A percentile compares a stretch with the other conserved stretches of the same genome.
Conservation (phyloP, 64 coral and sea anemone genomes). For the Cladopsammia gracilis region DNA sequence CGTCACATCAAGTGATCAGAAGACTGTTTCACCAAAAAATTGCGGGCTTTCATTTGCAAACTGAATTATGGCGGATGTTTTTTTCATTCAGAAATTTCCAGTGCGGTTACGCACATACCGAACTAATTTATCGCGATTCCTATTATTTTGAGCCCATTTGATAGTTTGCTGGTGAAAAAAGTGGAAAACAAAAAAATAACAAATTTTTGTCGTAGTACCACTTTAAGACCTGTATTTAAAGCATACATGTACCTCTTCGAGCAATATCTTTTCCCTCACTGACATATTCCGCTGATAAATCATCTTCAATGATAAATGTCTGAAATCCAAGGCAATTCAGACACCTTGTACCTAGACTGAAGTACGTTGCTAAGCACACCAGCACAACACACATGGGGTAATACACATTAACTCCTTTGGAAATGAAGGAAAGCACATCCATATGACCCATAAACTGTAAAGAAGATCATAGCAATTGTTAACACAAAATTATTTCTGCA, state of each 20-base stretch:
- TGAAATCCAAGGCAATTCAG: conserved; percentile 97
- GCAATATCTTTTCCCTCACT: conserved; percentile 96
- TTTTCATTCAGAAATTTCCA: no score
- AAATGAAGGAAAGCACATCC: conserved; percentile 96
- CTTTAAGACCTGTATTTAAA: not conserved
- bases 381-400: conserved; percentile 97
- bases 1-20: no score
- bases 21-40: no score
- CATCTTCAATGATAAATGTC: conserved; percentile 98
- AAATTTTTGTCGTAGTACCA: no score
- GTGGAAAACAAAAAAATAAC: no score
- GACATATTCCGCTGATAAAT: conserved; percentile 94
- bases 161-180: no score
- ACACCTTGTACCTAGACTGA: conserved; percentile 96
- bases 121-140: no score
- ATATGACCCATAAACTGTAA: conserved; percentile 99
- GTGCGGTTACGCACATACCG: no score
- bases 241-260: conserved; percentile 85
- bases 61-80: no score
- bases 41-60: no score
- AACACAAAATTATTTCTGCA: no score
- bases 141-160: no score
- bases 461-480: not conserved
- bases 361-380: conserved; percentile 94
- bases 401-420: conserved; percentile 96